Conservation (phyloP, 1,140 invertebrate species). For the Macrobrachium nipponense region DNA sequence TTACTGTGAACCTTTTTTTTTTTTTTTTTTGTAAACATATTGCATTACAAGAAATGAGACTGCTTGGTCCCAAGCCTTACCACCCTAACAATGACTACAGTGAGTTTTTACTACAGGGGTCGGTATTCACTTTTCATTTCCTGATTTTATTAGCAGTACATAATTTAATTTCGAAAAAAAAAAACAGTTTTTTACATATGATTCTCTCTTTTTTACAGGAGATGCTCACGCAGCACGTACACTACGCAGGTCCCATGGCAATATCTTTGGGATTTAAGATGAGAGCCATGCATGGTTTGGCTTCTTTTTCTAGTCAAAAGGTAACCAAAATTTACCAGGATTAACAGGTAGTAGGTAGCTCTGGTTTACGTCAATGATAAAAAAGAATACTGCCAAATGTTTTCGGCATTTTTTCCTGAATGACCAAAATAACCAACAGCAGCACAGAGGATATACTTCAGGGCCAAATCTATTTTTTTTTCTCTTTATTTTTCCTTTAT, state of each 20-base stretch:
- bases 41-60: too few species aligned
- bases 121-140: too few species aligned
- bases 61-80: too few species aligned
- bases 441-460: too few species aligned
- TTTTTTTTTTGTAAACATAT: too few species aligned
- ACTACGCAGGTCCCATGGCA: constrained; percentile 20
- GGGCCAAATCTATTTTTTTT: too few species aligned
- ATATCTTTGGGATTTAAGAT: constrained; percentile 22
- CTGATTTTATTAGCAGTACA: too few species aligned
- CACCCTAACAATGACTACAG: too few species aligned
- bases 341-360: neutral
- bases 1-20: too few species aligned
- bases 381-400: neutral
- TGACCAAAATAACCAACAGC: too few species aligned
- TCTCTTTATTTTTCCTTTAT: too few species aligned
- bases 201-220: constrained; percentile 1
- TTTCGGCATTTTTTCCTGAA: neutral
- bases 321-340: neutral
- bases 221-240: neutral
- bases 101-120: too few species aligned
- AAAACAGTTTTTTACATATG: neutral
- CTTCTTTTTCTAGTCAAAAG: constrained; percentile 6
- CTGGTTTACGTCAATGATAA: neutral
- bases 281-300: constrained; percentile 37
- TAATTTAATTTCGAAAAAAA: neutral